Evolutionary conservation across 1,140 invertebrate species (phyloP).

Genomic region (Eupristina koningsbergeri): DNA sequence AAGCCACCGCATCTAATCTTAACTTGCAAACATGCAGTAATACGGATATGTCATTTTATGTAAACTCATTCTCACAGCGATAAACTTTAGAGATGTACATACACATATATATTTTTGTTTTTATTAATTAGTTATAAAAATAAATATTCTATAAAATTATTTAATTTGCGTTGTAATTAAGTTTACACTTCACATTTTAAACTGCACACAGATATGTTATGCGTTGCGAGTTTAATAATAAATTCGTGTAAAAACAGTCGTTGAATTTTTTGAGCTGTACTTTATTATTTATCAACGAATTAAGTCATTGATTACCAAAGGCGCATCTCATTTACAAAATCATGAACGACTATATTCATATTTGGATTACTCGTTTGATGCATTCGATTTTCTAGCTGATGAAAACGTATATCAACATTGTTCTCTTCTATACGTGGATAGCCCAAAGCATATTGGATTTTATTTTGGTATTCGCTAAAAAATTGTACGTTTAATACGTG

Average conservation of each 20-base stretch:
- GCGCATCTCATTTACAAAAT: not conserved
- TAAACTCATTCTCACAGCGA: too few species aligned
- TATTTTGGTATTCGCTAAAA: not conserved
- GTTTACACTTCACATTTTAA: too few species aligned
- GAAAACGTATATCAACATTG: slow-evolving; percentile 45
- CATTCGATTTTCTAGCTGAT: slow-evolving; percentile 42
- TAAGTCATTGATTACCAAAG: not conserved
- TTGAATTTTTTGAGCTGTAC: not conserved
- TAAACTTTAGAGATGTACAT: too few species aligned
- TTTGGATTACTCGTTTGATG: slow-evolving; percentile 42
- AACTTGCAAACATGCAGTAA: too few species aligned
- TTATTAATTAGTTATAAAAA: too few species aligned
- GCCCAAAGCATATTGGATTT: not conserved
- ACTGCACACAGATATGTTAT: too few species aligned
- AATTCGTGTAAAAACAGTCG: not conserved
- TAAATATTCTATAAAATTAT: too few species aligned
- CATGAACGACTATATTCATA: slow-evolving; percentile 18
- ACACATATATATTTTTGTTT: too few species aligned
- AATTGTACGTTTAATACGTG: not conserved
- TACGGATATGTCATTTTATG: too few species aligned
- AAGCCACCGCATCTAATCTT: too few species aligned
- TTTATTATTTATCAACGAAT: not conserved
- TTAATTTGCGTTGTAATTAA: too few species aligned
- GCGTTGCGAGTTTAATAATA: slow-evolving; percentile 54
- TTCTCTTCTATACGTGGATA: slow-evolving; percentile 19